Percentiles rank a stretch among this genome's conserved stretches.
These are phyloP conservation scores for Halesus radiatus DNA, from an alignment of 1,140 invertebrate genomes.

Conservation along the genomic window DNA sequence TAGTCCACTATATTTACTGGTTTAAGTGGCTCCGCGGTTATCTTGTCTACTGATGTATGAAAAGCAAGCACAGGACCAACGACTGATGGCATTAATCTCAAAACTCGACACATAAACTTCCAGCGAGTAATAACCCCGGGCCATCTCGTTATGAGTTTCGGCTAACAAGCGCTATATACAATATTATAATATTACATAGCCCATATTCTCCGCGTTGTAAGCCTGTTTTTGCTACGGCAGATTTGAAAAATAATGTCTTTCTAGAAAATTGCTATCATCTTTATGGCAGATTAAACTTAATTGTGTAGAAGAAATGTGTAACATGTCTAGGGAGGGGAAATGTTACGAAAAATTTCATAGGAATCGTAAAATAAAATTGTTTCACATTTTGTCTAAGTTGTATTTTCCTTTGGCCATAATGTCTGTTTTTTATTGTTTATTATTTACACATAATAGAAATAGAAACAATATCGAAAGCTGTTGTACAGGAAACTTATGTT, in stretches of 20 bases:
- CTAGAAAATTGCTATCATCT: conserved; percentile 4
- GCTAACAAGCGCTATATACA: background rate
- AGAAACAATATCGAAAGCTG: too few relatives aligned
- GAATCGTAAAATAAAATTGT: background rate
- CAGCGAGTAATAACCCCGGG: conserved; percentile 15
- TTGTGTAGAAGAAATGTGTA: conserved; percentile 10
- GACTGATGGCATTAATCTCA: conserved; percentile 15
- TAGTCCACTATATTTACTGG: background rate
- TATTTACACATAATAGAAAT: too few relatives aligned
- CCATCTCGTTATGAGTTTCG: conserved; percentile 25
- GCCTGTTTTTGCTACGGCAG: conserved; percentile 19
- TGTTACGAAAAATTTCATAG: conserved; percentile 6
- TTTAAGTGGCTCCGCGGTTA: background rate
- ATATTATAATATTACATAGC: background rate
- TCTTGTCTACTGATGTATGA: background rate
- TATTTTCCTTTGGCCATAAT: too few relatives aligned
- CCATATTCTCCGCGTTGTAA: background rate
- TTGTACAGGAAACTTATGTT: too few relatives aligned
- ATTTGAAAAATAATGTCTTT: conserved; percentile 26
- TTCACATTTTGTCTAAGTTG: background rate
- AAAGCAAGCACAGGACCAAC: background rate
- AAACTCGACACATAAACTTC: conserved; percentile 32
- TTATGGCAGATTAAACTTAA: conserved; percentile 25
- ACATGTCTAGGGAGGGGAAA: background rate
- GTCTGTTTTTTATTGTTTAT: too few relatives aligned